Conservation (phyloP, 2,888 invertebrate genomes). For the Tetropium fuscum region DNA sequence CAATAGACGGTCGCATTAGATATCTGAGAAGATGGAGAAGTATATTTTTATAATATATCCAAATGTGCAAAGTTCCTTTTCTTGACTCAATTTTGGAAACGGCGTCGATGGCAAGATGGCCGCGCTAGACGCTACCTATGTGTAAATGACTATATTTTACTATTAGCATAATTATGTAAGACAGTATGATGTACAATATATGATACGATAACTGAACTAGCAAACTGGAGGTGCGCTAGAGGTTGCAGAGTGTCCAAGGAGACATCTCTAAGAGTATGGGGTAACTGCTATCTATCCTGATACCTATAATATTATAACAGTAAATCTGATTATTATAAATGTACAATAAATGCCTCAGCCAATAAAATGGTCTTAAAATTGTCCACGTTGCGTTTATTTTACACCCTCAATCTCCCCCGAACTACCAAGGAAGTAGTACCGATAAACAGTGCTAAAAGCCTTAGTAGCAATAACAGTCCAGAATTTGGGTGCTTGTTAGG, state of each 20-base stretch:
- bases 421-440: no score
- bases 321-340: constrained; percentile 65
- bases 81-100: no score
- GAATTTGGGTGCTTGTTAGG: no score
- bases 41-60: no score
- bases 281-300: constrained; percentile 63
- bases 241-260: constrained; percentile 45
- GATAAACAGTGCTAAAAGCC: no score
- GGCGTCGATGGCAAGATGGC: no score
- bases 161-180: constrained; percentile 57
- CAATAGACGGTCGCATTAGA: no score
- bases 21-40: no score
- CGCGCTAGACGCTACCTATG: constrained; percentile 49
- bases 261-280: constrained; percentile 62
- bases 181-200: constrained; percentile 52
- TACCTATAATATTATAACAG: constrained; percentile 65
- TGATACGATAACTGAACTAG: constrained; percentile 51
- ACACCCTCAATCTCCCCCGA: neutral
- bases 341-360: constrained; percentile 68
- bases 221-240: constrained; percentile 49
- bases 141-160: constrained; percentile 65
- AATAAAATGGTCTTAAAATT: constrained; percentile 65
- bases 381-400: constrained; percentile 37
- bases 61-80: no score
- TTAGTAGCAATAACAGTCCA: no score